Evolutionary conservation across 2,797 vertebrate genomes (phyloP).

Genomic region (Eidolon dupreanum): DNA sequence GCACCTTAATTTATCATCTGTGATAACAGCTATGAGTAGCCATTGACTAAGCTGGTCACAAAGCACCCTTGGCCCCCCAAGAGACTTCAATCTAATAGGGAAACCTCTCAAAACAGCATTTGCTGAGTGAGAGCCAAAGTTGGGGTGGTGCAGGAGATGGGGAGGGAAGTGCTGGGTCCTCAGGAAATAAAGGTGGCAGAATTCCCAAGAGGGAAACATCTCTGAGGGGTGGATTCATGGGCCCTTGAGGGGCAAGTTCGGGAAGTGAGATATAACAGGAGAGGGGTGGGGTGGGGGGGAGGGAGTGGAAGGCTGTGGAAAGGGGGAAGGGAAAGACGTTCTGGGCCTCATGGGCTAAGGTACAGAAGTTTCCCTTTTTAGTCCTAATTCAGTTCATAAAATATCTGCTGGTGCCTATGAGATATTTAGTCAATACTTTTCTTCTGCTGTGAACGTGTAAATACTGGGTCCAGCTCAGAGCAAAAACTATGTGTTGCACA

Average conservation of each 20-base stretch:
- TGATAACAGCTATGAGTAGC: neutral
- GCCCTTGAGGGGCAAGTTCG: neutral
- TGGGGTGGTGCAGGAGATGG: neutral
- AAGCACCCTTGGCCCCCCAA: neutral
- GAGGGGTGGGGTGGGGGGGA: too few species aligned
- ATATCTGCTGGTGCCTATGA: neutral
- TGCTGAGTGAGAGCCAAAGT: neutral
- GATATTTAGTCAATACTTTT: neutral
- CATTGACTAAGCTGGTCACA: neutral
- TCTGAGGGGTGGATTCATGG: too few species aligned
- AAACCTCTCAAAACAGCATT: neutral
- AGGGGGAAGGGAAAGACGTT: neutral
- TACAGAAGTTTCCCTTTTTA: neutral
- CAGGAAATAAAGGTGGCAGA: neutral
- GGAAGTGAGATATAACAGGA: neutral
- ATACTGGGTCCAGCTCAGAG: neutral
- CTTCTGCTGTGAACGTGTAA: neutral
- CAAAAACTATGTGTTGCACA: neutral
- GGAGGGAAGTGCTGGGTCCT: neutral
- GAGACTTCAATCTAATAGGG: neutral
- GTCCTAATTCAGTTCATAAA: neutral
- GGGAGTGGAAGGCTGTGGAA: neutral
- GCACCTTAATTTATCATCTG: neutral
- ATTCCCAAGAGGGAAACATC: neutral
- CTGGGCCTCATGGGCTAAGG: neutral